Evolutionary conservation across 2,888 invertebrate species (phyloP), one percentile per base, ranked within the genome.

Genomic region (Clanis bilineata): DNA sequence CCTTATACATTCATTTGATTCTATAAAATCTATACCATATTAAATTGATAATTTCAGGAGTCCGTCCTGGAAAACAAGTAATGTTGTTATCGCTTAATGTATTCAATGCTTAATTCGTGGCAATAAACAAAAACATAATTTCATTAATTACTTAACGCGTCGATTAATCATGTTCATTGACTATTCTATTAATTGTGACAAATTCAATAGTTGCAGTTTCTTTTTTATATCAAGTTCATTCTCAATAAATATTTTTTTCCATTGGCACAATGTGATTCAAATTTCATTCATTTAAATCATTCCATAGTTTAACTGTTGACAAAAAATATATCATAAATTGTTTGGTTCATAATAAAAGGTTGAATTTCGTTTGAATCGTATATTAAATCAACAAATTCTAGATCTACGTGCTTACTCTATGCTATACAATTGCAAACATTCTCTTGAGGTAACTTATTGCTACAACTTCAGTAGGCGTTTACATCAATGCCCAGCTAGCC

Each of bases 331-430:
- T 10, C 1, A 15, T 28, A 15, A 1, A 1, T 25, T 3, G 12
- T 25, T 12, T n/a, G 5, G 25, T n/a, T 28, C 12, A 22, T 10
- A 22, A 44, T 23, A 51, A 51, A 15, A 32, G 10, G 5, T 15
- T 10, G 3, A 3, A 32, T 18, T 47, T 51, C 10, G 18, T 32
- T 10, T 10, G 3, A 51, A 51, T 51, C 18, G 15, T 51, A 18
- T 51, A 18, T 32, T 51, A 32, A 51, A 28, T 51, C 47, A 51
- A 28, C 47, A 51, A 51, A 28, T 0, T 15, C 47, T 51, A 51
- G 32, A 32, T 10, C 51, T 51, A 51, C 18, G 51, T 51, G 32
- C 28, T 28, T 28, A 47, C 25, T 32, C 28, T 10, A 44, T 10
- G 44, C 18, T 28, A 51, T 10, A 51, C 5, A 28, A 32, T 21